Base-by-base conservation (phyloP, 2,888 invertebrate species). In the Lasioglossum morio region DNA sequence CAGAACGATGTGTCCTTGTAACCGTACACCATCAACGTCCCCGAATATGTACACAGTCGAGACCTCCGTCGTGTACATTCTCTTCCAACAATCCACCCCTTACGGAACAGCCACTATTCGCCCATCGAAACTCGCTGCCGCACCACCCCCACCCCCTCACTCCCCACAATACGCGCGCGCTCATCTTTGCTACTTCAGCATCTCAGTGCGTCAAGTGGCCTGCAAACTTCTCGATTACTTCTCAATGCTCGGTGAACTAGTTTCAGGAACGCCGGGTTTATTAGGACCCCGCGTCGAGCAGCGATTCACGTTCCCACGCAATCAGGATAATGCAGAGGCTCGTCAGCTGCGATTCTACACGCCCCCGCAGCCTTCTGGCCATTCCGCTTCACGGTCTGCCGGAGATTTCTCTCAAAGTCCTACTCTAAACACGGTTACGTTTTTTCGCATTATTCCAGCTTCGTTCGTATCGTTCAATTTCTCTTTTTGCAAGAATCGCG, bases 221-320 rank as follows among this genome's bases (percentile, higher is more conserved):
- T 53, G 84, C 72, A 79, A 84, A 69, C 75, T 79, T 85, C 85
- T 77, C 85, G 69, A 86, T 86, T 86, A 86, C 80, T 85, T 77
- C 63, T 37, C 80, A 85, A 80, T 80, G 85, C 77, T 69, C 69
- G 69, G 72, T 85, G 84, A 84, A 84, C 79, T 76, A 85, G 75
- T 84, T 85, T 72, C 84, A 40, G 34, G 40, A 72, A 74, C 70
- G 79, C 75, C 66, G 72, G 23, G 34, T 72, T 84, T 84, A 78
- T 78, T 75, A 83, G 53, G 74, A 72, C 72, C 37, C 37, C 30
- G 37, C 34, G 48, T 14, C 46, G 72, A 66, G 40, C 30, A 66
- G 34, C 14, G 63, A 76, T 63, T 72, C 27, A 53, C 74, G 77
- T 23, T 46, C 34, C 34, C 14, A 19, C 75, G 70, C 48, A 70